Evolutionary conservation across 2,888 invertebrate genomes (phyloP), one percentile per base, ranked within the genome.

Genomic region (Alcis repandata): DNA sequence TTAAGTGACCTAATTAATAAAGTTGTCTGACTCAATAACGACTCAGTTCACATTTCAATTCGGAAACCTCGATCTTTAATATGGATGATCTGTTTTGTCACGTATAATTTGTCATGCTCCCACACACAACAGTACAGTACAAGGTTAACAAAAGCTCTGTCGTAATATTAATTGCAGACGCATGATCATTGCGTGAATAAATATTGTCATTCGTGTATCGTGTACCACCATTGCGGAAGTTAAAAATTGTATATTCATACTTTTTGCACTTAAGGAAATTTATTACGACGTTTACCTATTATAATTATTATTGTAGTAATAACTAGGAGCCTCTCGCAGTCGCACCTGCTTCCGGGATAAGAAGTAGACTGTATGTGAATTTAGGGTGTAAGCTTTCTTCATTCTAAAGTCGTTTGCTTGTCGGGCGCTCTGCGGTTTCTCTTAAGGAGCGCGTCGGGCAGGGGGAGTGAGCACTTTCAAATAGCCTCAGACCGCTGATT

Each of bases 1-100:
- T 93, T 91, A 86, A 90, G 91, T 88, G 66, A 67, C 57, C 41
- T 59, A 53, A 51, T 22, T 36, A 70, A 58, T 71, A 67, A 69
- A 63, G 43, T 59, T 59, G 59, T 57, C 17, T 49, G 49, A 46
- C 27, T 17, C 45, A 51, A 54, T 46, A 15, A 36, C n/a, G 40
- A n/a, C 20, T 11, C 22, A 54, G n/a, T 46, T 32, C 17, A 54
- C 3, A 66, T 61, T 52, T 61, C 32, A 53, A 57, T 58, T 41
- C 58, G 38, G 52, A 59, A 69, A 69, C 58, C 70, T 70, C 59
- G 70, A 65, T 66, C 63, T 67, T 57, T 70, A 67, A 54, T 60
- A 46, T 65, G 46, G 57, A 58, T 63, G 69, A 68, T 70, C 61
- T 61, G 64, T 69, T 64, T 62, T 46, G 49, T 63, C 46, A 67